Base-by-base conservation (phyloP, 2,888 invertebrate species). In the Chloroclystis v-ata region DNA sequence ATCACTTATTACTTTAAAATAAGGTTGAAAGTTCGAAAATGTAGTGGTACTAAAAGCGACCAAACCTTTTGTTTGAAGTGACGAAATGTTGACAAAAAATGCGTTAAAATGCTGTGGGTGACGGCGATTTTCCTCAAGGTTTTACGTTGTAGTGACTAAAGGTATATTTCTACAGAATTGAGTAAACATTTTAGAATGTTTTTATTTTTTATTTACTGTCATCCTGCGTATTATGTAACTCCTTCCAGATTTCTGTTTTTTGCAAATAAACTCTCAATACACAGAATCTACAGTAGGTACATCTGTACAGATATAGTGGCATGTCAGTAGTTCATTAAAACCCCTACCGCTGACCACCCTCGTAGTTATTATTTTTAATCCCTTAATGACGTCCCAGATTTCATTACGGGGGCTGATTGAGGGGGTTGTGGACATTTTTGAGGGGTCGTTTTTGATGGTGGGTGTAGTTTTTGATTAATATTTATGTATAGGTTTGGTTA, bases 361-460 rank as follows among this genome's bases (percentile, higher is more conserved):
- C 65, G 72, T 65, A 74, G 82, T 82, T 85, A 86, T 86, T 85
- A 85, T 85, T 86, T 86, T 86, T 86, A 87, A 87, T 86, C 86
- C 84, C 81, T 80, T 87, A 84, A 87, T 86, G 85, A 84, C 79
- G 75, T 73, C 72, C 78, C 81, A 85, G 85, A 86, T 86, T 86
- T 86, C 78, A 85, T 85, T 86, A 84, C 75, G 69, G 72, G 82
- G 69, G 50, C 74, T 82, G 83, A 82, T 84, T 84, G 82, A 82
- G 81, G 84, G 84, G 75, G 80, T 75, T 75, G 76, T 79, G 62
- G 56, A 58, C 64, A 50, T 60, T 60, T 58, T 59, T 44, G 53
- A 55, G 43, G 49, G 52, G 50, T 50, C 55, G 48, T 56, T 47
- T 49, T 59, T 13, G 9, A 6, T 7, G 16, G 11, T 35, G 10